Conservation (phyloP, 2,113 vertebrate species). For the Murina feae region DNA sequence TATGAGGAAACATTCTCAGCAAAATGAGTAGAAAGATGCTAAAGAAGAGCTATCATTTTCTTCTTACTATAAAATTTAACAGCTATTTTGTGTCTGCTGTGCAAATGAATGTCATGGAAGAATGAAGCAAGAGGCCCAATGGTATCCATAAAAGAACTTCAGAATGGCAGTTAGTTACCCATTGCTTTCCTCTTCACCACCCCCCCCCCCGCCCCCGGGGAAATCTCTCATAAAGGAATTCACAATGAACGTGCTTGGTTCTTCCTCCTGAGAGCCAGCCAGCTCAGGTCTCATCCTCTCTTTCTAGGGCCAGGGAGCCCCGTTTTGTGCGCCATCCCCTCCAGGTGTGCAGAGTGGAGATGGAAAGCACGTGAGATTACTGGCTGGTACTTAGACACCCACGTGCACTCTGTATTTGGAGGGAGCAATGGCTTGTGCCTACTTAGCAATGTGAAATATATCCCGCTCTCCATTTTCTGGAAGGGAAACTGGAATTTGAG, state of each 20-base stretch:
- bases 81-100: not conserved
- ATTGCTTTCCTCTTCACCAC: not conserved
- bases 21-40: not conserved
- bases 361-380: not conserved
- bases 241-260: not conserved
- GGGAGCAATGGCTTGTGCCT: not conserved
- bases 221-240: not conserved
- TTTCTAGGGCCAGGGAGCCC: not conserved
- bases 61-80: not conserved
- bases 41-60: not conserved
- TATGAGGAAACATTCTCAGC: not conserved
- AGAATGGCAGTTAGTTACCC: not conserved
- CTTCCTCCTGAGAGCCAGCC: not conserved
- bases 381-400: not conserved
- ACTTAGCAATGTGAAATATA: not conserved
- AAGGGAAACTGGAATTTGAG: slow-evolving; percentile 42
- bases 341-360: too few species aligned
- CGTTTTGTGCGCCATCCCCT: not conserved
- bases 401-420: not conserved
- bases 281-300: not conserved
- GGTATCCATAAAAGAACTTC: not conserved
- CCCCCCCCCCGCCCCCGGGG: too few species aligned
- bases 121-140: not conserved
- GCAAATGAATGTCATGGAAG: not conserved
- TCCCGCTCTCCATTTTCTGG: slow-evolving; percentile 16